Percentiles rank a stretch among this genome's conserved stretches.
These are phyloP conservation scores for Hippasteria phrygiana DNA, from an alignment of 53 echinoderm and acorn worm species.

Conservation along the genomic window DNA sequence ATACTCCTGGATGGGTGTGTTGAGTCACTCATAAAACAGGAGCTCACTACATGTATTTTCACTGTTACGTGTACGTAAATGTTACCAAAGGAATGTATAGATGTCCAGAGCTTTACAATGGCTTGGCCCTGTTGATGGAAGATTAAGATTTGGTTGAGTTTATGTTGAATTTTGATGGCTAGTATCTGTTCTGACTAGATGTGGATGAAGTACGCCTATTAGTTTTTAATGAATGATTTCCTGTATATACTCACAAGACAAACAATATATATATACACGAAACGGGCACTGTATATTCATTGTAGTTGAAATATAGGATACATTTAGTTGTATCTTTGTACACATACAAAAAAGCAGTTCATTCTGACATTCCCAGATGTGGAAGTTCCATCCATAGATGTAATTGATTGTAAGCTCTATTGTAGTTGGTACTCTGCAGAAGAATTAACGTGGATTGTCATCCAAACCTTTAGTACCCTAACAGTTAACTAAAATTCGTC, in stretches of 20 bases:
- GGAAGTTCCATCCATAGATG: not conserved
- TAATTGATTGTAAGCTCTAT: not conserved
- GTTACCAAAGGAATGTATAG: slow-evolving; percentile 9
- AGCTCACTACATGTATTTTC: not conserved
- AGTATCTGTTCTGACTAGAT: not conserved
- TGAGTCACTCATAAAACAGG: not conserved
- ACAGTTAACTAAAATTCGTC: too few relatives aligned
- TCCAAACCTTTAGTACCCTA: too few relatives aligned
- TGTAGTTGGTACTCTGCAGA: not conserved
- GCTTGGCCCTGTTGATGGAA: not conserved
- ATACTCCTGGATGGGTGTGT: slow-evolving; percentile 6
- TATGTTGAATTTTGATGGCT: slow-evolving; percentile 5
- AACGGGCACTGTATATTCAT: not conserved
- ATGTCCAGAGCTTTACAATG: not conserved
- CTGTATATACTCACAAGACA: not conserved
- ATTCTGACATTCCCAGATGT: slow-evolving; percentile 3
- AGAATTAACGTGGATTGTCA: not conserved
- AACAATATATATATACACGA: not conserved
- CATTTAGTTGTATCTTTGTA: not conserved
- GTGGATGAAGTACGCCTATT: not conserved
- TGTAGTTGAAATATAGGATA: not conserved
- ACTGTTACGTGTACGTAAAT: not conserved
- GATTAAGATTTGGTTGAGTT: not conserved
- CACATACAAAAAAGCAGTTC: not conserved
- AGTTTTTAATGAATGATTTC: not conserved